A percentile compares a stretch with the other conserved stretches of the same genome.
phyloP scores from a whole-genome alignment of 2,888 invertebrate species.

The Anthophora plumipes region DNA sequence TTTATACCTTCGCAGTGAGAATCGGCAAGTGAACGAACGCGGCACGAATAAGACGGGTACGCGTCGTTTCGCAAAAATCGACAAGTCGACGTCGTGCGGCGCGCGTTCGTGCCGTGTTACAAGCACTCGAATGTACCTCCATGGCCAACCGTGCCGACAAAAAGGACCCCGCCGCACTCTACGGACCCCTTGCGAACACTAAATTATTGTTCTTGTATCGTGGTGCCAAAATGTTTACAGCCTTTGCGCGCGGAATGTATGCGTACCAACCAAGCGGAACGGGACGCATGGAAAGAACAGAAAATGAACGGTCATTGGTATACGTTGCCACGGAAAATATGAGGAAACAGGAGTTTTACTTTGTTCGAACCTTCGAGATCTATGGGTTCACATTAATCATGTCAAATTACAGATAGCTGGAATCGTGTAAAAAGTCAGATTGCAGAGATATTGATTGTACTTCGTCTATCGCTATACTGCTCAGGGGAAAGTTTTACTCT shows the following conservation, averaged over 20 bases:
- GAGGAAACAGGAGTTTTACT: slow-evolving; percentile 14
- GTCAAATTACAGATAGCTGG: background rate
- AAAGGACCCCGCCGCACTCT: slow-evolving; percentile 64
- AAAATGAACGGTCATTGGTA: slow-evolving; percentile 34
- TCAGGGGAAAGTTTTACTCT: too few species aligned
- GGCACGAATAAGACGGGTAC: slow-evolving; percentile 49
- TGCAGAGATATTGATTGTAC: too few species aligned
- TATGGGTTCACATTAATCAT: background rate
- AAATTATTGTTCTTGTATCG: slow-evolving; percentile 78
- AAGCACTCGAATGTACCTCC: slow-evolving; percentile 57
- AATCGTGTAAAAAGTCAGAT: too few species aligned
- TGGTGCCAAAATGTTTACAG: slow-evolving; percentile 82
- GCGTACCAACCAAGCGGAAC: slow-evolving; percentile 23
- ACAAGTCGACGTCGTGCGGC: slow-evolving; percentile 72
- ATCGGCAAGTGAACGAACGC: slow-evolving; percentile 72
- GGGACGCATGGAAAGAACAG: slow-evolving; percentile 33
- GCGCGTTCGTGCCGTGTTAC: slow-evolving; percentile 68
- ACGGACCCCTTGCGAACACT: slow-evolving; percentile 68
- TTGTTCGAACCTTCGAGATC: background rate
- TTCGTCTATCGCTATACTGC: too few species aligned
- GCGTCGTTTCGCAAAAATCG: slow-evolving; percentile 73
- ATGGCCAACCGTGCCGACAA: slow-evolving; percentile 46
- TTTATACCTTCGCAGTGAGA: slow-evolving; percentile 67
- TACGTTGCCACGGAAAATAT: slow-evolving; percentile 20
- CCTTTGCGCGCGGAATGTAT: slow-evolving; percentile 60